Base-by-base conservation (phyloP, 2,797 vertebrate species). In the Enteromius paludinosus region DNA sequence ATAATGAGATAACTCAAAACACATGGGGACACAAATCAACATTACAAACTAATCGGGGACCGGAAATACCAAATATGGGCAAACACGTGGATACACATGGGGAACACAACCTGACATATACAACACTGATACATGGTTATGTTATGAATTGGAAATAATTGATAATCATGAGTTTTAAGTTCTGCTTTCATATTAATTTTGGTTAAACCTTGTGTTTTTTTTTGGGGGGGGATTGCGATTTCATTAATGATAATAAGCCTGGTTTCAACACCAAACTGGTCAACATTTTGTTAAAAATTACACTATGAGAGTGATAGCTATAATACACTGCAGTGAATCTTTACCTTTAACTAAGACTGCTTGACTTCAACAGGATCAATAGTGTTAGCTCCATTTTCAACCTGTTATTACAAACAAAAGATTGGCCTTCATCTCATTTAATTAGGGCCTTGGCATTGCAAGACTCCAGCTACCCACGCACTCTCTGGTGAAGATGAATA, bases 371-470 rank as follows among this genome's bases (percentile, higher is more conserved):
- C 14, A 74, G 84, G 88, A 83, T 88, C 88, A 69, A 70, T 35
- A 10, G 54, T 25, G 38, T 59, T 25, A 49, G 54, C 78, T 71
- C 9, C 2, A 43, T 59, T 33, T 61, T 71, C 38, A 71, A 71
- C 68, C 54, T 71, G 68, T 54, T 65, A 64, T 73, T 28, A 65
- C 59, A 73, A 78, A 88, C 86, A 85, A 87, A 87, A 83, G 85
- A 83, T 65, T 76, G 86, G 76, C 83, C 78, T 38, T 73, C 66
- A 66, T 83, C 78, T 85, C 52, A 78, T 90, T 88, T 88, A 89
- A 90, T 88, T 87, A 89, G 82, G 70, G 80, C 78, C 80, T 85
- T 89, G 88, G 89, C 89, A 89, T 82, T 81, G 54, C 41, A 5
- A 68, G 86, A 75, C 80, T 88, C 86, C 82, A 86, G 84, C 83